Percentiles rank a stretch among this genome's conserved stretches.
Evolutionary conservation across 2,797 vertebrate species (phyloP).

Genomic region (Intellagama lesueurii): DNA sequence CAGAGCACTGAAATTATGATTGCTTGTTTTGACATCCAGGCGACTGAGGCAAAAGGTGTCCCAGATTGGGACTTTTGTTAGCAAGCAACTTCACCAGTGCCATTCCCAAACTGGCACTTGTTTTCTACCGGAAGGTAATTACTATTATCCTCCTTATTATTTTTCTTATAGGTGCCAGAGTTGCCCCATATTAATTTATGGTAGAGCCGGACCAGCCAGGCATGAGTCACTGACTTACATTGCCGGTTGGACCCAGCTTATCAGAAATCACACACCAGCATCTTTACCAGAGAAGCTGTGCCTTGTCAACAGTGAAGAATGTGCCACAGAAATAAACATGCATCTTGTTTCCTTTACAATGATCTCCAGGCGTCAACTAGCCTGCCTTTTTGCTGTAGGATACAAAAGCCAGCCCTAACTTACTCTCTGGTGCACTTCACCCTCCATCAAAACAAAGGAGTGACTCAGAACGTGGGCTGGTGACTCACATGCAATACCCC

Average conservation of each 20-base stretch:
- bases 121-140: slow-evolving; percentile 10
- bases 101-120: neutral
- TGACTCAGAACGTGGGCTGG: slow-evolving; percentile 12
- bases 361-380: slow-evolving; percentile 1
- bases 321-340: neutral
- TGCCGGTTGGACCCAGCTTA: slow-evolving; percentile 4
- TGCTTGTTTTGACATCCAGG: slow-evolving; percentile 1
- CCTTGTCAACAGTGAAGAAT: neutral
- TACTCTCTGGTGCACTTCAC: neutral
- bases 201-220: neutral
- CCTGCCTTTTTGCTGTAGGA: neutral
- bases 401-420: neutral
- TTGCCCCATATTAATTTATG: slow-evolving; percentile 2
- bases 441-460: slow-evolving; percentile 6
- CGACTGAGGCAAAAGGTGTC: neutral
- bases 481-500: neutral
- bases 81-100: neutral
- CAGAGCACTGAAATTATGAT: neutral
- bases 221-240: slow-evolving; percentile 18
- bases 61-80: neutral
- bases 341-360: neutral
- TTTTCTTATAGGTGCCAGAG: neutral
- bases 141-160: neutral
- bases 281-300: slow-evolving; percentile 2
- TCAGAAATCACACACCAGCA: slow-evolving; percentile 12